These are phyloP conservation scores for Cariama cristata DNA, from an alignment of 2,113 vertebrate genomes.

Conservation along the genomic window DNA sequence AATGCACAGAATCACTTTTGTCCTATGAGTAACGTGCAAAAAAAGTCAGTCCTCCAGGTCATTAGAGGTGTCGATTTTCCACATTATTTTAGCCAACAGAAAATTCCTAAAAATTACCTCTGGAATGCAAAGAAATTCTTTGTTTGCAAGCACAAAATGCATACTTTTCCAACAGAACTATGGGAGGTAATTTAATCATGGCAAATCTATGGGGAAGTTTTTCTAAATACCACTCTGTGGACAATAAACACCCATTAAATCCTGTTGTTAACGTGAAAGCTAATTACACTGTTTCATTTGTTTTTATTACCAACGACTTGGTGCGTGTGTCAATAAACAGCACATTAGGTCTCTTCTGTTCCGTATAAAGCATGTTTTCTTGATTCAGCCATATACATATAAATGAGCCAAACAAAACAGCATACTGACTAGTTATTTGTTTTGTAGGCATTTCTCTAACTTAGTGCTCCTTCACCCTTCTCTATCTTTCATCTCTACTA, in stretches of 20 bases:
- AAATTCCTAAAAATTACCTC: slow-evolving; percentile 38
- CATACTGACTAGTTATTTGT: slow-evolving; percentile 9
- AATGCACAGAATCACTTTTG: neutral
- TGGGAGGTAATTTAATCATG: slow-evolving; percentile 35
- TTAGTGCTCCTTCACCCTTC: neutral
- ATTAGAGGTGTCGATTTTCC: neutral
- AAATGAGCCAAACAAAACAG: slow-evolving; percentile 66
- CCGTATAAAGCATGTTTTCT: slow-evolving; percentile 62
- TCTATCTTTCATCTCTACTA: slow-evolving; percentile 27
- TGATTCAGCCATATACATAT: slow-evolving; percentile 51
- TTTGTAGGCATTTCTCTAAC: slow-evolving; percentile 46
- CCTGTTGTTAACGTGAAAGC: slow-evolving; percentile 45
- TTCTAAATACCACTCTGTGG: slow-evolving; percentile 20
- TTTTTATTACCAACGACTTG: slow-evolving; percentile 42
- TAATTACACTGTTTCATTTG: slow-evolving; percentile 58
- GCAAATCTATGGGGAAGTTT: slow-evolving; percentile 47
- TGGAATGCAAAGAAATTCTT: slow-evolving; percentile 16
- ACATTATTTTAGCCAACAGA: neutral
- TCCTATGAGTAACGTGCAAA: neutral
- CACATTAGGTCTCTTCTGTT: slow-evolving; percentile 61
- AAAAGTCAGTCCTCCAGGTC: neutral
- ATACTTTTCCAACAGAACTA: neutral
- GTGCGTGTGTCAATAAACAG: slow-evolving; percentile 69
- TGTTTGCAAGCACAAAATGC: neutral
- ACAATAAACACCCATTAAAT: slow-evolving; percentile 59